These are phyloP conservation scores for Pipa parva DNA, from an alignment of 2,113 vertebrate species.

Conservation along the genomic window DNA sequence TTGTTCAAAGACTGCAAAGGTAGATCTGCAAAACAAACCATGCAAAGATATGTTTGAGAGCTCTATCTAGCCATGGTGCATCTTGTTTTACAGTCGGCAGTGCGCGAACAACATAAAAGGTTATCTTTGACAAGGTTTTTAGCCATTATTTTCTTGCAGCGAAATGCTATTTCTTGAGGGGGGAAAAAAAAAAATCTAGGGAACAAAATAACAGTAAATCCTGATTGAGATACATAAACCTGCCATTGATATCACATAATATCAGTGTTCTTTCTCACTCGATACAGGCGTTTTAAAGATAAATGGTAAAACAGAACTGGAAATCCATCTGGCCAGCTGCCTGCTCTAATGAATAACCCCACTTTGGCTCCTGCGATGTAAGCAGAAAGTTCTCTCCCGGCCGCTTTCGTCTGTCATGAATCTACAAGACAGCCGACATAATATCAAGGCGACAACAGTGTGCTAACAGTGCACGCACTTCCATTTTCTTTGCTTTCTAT, in stretches of 20 bases:
- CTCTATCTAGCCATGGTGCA: slow-evolving; percentile 69
- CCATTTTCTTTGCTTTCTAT: slow-evolving; percentile 99
- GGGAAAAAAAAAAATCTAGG: slow-evolving; percentile 89
- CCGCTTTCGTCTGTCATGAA: slow-evolving; percentile 92
- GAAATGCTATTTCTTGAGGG: slow-evolving; percentile 89
- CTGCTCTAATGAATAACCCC: slow-evolving; percentile 99
- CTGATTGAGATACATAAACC: slow-evolving; percentile 92
- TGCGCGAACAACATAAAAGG: slow-evolving; percentile 71
- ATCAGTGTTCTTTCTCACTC: slow-evolving; percentile 98
- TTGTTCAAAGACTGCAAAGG: slow-evolving; percentile 9
- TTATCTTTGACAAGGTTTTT: slow-evolving; percentile 83
- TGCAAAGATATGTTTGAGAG: slow-evolving; percentile 66
- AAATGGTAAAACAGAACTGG: slow-evolving; percentile 98
- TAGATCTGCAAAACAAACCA: slow-evolving; percentile 16
- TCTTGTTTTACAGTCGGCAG: slow-evolving; percentile 72
- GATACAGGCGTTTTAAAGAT: slow-evolving; percentile 93
- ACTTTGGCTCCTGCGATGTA: slow-evolving; percentile 99
- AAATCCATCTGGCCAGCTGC: slow-evolving; percentile 98
- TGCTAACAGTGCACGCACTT: slow-evolving; percentile 96
- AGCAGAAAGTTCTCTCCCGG: slow-evolving; percentile 97
- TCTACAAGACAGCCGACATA: slow-evolving; percentile 99
- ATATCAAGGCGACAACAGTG: slow-evolving; percentile 97
- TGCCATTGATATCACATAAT: slow-evolving; percentile 99
- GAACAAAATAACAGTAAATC: slow-evolving; percentile 99
- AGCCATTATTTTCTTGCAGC: slow-evolving; percentile 79